Evolutionary conservation across 2,113 vertebrate genomes (phyloP).

Genomic region (Phyllostomus hastatus): DNA sequence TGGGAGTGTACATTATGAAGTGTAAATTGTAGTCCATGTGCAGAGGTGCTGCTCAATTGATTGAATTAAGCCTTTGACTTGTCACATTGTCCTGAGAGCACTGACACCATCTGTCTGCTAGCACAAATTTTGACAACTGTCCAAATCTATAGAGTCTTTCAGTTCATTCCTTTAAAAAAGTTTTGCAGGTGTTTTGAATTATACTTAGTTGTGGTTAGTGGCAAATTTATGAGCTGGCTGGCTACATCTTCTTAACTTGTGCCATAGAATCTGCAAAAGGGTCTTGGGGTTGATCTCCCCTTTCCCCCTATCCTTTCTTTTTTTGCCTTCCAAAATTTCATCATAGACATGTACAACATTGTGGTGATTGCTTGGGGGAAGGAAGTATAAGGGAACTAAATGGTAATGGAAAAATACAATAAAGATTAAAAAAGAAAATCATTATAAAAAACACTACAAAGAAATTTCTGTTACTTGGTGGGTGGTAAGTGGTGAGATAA

Average conservation of each 20-base stretch:
- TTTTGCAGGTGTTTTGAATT: slow-evolving; percentile 65
- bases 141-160: slow-evolving; percentile 55
- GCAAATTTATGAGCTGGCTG: slow-evolving; percentile 50
- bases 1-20: slow-evolving; percentile 26
- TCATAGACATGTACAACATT: too few species aligned
- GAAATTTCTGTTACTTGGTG: slow-evolving; percentile 29
- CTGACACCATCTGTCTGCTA: slow-evolving; percentile 62
- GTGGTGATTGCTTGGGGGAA: too few species aligned
- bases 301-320: neutral
- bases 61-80: slow-evolving; percentile 67
- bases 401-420: too few species aligned
- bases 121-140: slow-evolving; percentile 55
- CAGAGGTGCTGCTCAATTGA: slow-evolving; percentile 30
- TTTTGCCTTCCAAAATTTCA: neutral
- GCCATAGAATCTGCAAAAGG: neutral
- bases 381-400: too few species aligned
- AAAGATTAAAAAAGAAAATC: too few species aligned
- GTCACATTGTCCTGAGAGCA: slow-evolving; percentile 52
- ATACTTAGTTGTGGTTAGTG: slow-evolving; percentile 47
- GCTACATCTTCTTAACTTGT: slow-evolving; percentile 31
- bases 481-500: neutral
- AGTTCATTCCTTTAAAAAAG: slow-evolving; percentile 49
- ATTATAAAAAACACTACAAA: too few species aligned
- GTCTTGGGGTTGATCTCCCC: neutral
- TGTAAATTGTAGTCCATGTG: slow-evolving; percentile 52